Evolutionary conservation across 2,113 vertebrate genomes (phyloP).

Genomic region (Chamaetylas fuelleborni): DNA sequence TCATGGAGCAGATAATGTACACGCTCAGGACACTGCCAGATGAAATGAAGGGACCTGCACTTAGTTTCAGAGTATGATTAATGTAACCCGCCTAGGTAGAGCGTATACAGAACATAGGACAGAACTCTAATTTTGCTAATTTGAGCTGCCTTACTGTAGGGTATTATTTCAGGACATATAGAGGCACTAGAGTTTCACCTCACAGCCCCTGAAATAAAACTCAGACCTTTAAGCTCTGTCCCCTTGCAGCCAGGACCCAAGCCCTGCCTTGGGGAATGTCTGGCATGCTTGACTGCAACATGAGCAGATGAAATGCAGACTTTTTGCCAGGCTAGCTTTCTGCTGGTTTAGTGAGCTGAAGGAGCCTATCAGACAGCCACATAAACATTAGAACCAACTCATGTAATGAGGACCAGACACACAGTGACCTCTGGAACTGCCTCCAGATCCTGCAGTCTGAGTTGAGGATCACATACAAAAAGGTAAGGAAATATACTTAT

Average conservation of each 20-base stretch:
- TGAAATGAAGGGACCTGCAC: not conserved
- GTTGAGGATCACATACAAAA: not conserved
- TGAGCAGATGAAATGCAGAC: not conserved
- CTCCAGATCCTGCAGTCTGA: not conserved
- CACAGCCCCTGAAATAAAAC: not conserved
- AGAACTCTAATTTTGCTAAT: not conserved
- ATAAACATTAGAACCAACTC: not conserved
- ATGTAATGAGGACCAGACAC: not conserved
- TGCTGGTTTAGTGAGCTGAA: not conserved
- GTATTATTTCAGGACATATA: not conserved
- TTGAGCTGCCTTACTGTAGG: not conserved
- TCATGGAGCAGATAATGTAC: rapidly evolving
- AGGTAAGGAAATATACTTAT: not conserved
- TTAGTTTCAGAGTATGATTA: not conserved
- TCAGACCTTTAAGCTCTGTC: not conserved
- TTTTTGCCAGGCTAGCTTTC: not conserved
- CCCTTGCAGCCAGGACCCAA: not conserved
- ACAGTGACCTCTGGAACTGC: not conserved
- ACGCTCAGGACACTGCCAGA: rapidly evolving
- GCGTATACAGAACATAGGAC: not conserved
- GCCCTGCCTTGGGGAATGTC: not conserved
- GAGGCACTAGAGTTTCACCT: not conserved
- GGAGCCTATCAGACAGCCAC: not conserved
- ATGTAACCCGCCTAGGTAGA: not conserved
- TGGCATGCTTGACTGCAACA: not conserved